Percentiles rank a stretch among this genome's conserved stretches.
phyloP scores from a whole-genome alignment of 2,888 invertebrate genomes.

The Ichneumon xanthorius region DNA sequence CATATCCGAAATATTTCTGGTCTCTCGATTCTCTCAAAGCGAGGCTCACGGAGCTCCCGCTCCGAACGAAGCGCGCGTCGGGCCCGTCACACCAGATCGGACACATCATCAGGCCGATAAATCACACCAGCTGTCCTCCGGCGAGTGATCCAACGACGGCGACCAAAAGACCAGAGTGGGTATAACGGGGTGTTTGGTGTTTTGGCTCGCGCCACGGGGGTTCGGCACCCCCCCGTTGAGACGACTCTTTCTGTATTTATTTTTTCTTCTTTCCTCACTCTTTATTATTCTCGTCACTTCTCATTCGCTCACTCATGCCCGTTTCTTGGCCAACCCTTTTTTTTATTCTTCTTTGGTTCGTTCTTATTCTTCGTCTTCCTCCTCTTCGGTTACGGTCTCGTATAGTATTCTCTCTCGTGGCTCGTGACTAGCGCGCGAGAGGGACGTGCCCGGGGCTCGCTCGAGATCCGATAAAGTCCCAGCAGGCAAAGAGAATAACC shows the following conservation, averaged over 20 bases:
- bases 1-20: slow-evolving; percentile 23
- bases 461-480: slow-evolving; percentile 49
- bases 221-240: slow-evolving; percentile 75
- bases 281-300: slow-evolving; percentile 41
- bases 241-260: slow-evolving; percentile 67
- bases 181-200: slow-evolving; percentile 78
- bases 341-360: background rate
- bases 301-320: slow-evolving; percentile 46
- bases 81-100: slow-evolving; percentile 73
- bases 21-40: slow-evolving; percentile 4
- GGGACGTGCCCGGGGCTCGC: slow-evolving; percentile 23
- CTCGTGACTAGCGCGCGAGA: slow-evolving; percentile 49
- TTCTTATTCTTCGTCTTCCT: background rate
- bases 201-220: slow-evolving; percentile 82
- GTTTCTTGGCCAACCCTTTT: background rate
- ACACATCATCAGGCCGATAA: slow-evolving; percentile 79
- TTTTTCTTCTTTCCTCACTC: slow-evolving; percentile 33
- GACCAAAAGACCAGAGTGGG: slow-evolving; percentile 58
- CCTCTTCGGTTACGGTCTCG: background rate
- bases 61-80: slow-evolving; percentile 29
- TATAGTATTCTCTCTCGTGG: slow-evolving; percentile 10
- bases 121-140: slow-evolving; percentile 74
- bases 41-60: slow-evolving; percentile 26
- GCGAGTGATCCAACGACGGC: slow-evolving; percentile 35
- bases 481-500: slow-evolving; percentile 18